Conservation (phyloP, 2,888 invertebrate species). For the Heliconius sara region DNA sequence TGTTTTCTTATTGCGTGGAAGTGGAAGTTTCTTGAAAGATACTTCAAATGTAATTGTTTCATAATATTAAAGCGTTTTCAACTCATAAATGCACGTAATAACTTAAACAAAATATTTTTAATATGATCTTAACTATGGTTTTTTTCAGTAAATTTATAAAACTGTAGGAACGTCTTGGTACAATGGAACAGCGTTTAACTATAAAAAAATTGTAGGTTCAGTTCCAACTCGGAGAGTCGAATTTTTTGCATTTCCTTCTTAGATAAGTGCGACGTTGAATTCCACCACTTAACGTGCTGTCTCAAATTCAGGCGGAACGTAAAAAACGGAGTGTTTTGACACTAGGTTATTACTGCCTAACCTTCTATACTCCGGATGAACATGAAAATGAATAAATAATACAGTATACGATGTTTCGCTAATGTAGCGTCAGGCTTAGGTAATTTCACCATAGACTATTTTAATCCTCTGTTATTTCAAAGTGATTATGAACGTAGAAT, state of each 20-base stretch:
- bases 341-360: not conserved
- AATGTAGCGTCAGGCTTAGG: constrained; percentile 1
- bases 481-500: not conserved
- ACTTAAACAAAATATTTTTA: not conserved
- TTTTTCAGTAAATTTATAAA: too few species aligned
- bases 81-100: constrained; percentile 9
- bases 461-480: constrained; percentile 9
- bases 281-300: not conserved
- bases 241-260: not conserved
- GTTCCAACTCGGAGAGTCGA: not conserved
- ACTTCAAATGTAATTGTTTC: constrained; percentile 16
- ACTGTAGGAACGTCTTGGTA: too few species aligned
- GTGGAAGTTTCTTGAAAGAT: constrained; percentile 26
- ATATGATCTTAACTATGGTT: not conserved
- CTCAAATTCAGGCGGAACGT: not conserved
- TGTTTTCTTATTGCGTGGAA: constrained; percentile 33
- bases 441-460: constrained; percentile 9
- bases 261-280: not conserved
- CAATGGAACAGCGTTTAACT: not conserved
- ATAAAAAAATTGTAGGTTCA: not conserved
- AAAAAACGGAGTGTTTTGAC: not conserved
- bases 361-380: not conserved
- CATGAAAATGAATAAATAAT: not conserved
- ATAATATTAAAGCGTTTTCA: constrained; percentile 1
- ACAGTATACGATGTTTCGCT: not conserved